A percentile compares a stretch with the other conserved stretches of the same genome.
phyloP scores from a whole-genome alignment of 2,113 vertebrate species.

The Cheilinus undulatus region DNA sequence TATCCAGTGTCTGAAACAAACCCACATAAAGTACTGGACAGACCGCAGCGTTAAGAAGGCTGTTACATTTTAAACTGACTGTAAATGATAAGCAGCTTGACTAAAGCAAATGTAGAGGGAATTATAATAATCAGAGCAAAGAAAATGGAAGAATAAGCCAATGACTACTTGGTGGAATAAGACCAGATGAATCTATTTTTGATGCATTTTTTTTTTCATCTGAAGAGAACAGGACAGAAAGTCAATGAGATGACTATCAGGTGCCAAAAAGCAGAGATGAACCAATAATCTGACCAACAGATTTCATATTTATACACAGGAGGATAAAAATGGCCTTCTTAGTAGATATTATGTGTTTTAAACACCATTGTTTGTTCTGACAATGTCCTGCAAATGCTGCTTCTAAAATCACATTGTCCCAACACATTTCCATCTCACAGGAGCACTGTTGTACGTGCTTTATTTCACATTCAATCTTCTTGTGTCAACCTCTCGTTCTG shows the following conservation, averaged over 20 bases:
- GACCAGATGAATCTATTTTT: no score
- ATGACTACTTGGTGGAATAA: background rate
- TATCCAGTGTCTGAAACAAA: no score
- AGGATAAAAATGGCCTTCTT: no score
- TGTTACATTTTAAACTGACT: background rate
- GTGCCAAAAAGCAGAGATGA: no score
- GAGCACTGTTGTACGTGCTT: background rate
- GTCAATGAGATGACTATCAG: background rate
- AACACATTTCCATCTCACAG: background rate
- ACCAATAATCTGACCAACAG: background rate
- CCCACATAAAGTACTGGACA: no score
- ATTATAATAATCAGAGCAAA: background rate
- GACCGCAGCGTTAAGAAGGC: no score
- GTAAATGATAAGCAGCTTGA: background rate
- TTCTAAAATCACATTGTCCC: background rate
- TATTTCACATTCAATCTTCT: background rate
- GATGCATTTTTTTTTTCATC: background rate
- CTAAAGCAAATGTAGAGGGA: background rate
- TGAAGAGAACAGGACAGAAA: background rate
- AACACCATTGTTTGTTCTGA: no score
- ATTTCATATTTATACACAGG: background rate
- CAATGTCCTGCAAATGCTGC: background rate
- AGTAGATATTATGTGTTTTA: no score
- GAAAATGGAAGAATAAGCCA: background rate
- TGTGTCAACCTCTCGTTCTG: slow-evolving; percentile 27